phyloP scores from a whole-genome alignment of 2,888 invertebrate genomes.

The Exocentrus adspersus region DNA sequence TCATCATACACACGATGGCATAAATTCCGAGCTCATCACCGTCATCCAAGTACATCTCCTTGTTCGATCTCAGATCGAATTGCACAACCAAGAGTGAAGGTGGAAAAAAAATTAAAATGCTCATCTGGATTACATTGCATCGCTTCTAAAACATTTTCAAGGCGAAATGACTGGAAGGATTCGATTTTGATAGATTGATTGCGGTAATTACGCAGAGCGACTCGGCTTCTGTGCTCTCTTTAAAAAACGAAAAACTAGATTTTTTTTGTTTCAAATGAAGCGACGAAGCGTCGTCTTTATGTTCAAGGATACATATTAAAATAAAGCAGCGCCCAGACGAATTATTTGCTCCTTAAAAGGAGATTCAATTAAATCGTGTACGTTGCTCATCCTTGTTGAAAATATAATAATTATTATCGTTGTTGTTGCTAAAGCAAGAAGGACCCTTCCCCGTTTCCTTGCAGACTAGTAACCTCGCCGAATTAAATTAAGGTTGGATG shows the following conservation, averaged over 20 bases:
- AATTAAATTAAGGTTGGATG: slow-evolving; percentile 1
- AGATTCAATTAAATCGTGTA: too few species aligned
- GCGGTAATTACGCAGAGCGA: background rate
- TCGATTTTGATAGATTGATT: background rate
- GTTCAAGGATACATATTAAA: too few species aligned
- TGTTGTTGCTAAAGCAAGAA: too few species aligned
- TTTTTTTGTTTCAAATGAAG: too few species aligned
- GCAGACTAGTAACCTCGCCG: background rate
- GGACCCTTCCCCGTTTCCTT: background rate
- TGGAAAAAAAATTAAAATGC: slow-evolving; percentile 5
- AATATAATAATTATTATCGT: too few species aligned
- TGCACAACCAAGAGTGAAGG: slow-evolving; percentile 7
- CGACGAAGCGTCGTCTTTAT: too few species aligned
- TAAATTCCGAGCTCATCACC: slow-evolving; percentile 3
- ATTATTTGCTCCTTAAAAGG: too few species aligned
- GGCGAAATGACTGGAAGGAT: slow-evolving; percentile 4
- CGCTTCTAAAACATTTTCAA: background rate
- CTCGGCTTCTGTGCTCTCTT: too few species aligned
- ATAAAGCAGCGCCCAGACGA: too few species aligned
- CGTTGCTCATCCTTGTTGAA: too few species aligned
- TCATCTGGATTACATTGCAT: slow-evolving; percentile 3
- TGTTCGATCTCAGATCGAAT: background rate
- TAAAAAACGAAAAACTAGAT: too few species aligned
- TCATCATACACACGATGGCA: background rate
- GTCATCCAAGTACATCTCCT: slow-evolving; percentile 11